Base-by-base conservation (phyloP, 2,888 invertebrate species). In the Bellardia pandia region DNA sequence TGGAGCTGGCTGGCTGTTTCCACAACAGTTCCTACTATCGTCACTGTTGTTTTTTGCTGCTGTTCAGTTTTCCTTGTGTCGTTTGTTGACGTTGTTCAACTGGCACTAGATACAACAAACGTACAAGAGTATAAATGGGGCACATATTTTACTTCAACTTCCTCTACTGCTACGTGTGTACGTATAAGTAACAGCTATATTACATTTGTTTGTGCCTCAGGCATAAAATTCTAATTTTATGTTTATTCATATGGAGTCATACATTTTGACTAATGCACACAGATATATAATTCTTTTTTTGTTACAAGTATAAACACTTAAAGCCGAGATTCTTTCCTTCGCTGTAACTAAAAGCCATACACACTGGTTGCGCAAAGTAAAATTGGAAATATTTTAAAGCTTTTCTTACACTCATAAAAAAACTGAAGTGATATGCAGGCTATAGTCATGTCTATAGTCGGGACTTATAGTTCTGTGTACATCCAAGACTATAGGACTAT, bases 161-260 rank as follows among this genome's bases (percentile, higher is more conserved):
- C 30, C 48, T 13, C n/a, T n/a, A 14, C 14, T 45, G 45, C 45
- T 13, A 45, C 51, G 48, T 77, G 62, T 60, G 5, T 40, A 23
- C 6, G 77, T 66, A 13, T 66, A 48, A 8, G 42, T 37, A 58
- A 33, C 60, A 42, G 58, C 53, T 71, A 45, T 77, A 23, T 74
- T 77, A 68, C 78, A 33, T 74, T 60, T 86, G 72, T 51, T 77
- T 68, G 33, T 69, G 81, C 81, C 66, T 37, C 78, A 69, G 83
- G 83, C 83, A 75, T 60, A 69, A 68, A 74, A 75, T 82, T 86
- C 78, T 82, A 82, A 86, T 82, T 78, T 78, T 75, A 78, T 86
- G 74, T 74, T 84, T 66, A 72, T 68, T 74, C 74, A 68, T 78
- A 68, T 75, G 48, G 60, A 66, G 68, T 82, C 23, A 37, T 37